Conservation (phyloP, 2,113 vertebrate genomes). For the Chionis minor region DNA sequence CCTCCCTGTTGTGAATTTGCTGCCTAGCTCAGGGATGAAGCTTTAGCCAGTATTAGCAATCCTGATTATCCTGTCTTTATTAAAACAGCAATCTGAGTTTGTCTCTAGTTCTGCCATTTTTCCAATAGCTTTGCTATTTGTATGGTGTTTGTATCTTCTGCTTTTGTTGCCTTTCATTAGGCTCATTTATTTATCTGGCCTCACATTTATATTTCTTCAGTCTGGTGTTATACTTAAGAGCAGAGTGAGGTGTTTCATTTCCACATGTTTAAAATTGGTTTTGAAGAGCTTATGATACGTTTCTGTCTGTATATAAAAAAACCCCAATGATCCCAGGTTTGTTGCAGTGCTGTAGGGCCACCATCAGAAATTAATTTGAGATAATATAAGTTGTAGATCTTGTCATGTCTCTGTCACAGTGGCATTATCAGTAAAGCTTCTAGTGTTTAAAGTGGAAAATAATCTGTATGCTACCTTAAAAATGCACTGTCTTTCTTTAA, state of each 20-base stretch:
- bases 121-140: background rate
- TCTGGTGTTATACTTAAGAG: background rate
- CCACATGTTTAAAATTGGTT: background rate
- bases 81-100: background rate
- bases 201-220: background rate
- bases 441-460: background rate
- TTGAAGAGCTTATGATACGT: background rate
- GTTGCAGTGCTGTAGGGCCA: background rate
- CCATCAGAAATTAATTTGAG: background rate
- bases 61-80: background rate
- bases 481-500: background rate
- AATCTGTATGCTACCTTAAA: background rate
- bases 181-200: background rate
- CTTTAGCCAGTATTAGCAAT: background rate
- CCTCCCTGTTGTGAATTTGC: background rate
- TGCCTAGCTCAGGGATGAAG: background rate
- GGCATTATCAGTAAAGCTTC: background rate
- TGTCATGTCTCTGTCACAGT: background rate
- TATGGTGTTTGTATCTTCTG: background rate
- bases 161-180: background rate
- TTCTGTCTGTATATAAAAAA: background rate
- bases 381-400: background rate
- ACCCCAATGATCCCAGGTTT: background rate
- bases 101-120: background rate
- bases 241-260: slow-evolving; percentile 30